Percentiles rank a stretch among this genome's conserved stretches.
phyloP scores from a whole-genome alignment of 2,888 invertebrate species.

The Pinctada fucata region DNA sequence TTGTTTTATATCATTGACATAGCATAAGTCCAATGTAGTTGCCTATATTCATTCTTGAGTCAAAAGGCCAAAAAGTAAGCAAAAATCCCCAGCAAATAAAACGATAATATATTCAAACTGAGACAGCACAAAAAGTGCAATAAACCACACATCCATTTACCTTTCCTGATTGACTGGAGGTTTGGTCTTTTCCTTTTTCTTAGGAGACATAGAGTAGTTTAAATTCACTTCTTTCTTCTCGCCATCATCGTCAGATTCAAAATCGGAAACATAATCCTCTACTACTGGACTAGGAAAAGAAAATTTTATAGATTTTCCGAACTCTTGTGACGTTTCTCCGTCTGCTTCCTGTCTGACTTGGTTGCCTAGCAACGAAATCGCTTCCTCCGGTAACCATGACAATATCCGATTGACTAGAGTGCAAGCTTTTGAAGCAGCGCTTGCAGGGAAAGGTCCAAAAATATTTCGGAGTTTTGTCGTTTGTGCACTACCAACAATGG shows the following conservation, averaged over 20 bases:
- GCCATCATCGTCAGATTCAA: constrained; percentile 66
- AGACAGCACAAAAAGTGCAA: no score
- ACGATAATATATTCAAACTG: no score
- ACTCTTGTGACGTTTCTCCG: constrained; percentile 62
- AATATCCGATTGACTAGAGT: constrained; percentile 61
- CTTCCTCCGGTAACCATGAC: constrained; percentile 67
- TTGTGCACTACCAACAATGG: constrained; percentile 64
- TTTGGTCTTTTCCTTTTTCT: constrained; percentile 27
- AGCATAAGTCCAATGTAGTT: no score
- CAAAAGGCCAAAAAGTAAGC: no score
- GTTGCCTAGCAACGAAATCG: constrained; percentile 47
- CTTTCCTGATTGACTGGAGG: neutral
- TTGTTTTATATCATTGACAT: no score
- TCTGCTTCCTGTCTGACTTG: constrained; percentile 60
- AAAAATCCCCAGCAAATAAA: no score
- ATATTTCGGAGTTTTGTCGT: constrained; percentile 64
- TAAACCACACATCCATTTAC: no score
- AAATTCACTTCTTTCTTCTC: constrained; percentile 54
- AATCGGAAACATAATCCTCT: constrained; percentile 58
- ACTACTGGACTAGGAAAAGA: constrained; percentile 11
- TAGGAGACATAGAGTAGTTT: constrained; percentile 49
- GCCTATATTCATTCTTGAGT: no score
- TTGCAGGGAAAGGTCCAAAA: constrained; percentile 74
- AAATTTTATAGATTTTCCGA: constrained; percentile 69
- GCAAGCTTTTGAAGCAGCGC: constrained; percentile 70